Base-by-base conservation (phyloP, 1,140 invertebrate genomes). In the Colletes latitarsis region DNA sequence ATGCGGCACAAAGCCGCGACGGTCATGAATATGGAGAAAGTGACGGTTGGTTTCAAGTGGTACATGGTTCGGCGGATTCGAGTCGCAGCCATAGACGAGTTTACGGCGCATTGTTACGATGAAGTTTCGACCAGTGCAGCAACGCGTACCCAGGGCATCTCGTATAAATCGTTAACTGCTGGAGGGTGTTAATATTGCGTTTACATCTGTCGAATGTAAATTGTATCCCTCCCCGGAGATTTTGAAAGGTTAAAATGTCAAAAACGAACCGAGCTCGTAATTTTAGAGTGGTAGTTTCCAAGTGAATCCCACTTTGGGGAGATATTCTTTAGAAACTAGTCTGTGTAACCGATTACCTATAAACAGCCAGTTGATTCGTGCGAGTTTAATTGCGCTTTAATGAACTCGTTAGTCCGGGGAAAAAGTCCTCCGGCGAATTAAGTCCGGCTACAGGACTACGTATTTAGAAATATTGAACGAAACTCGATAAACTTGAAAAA, bases 301-400 rank as follows among this genome's bases (percentile, higher is more conserved):
- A 55, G 17, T 55, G 17, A 55, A 55, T 15, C 3, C 5, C 3
- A 55, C 15, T 15, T 17, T 49, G 10, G 49, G 10, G 10, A 30
- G 30, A 49, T 10, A 1, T 63, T 43, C 62, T 43, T 63, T 63
- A 30, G 19, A 30, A 60, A 30, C 30, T 60, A 4, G 8, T 60
- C 39, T 19, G 10, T 4, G 3, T 1, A 17, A 17, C n/a, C 60
- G 60, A 52, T 77, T 60, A 14, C 2, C 41, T 43, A 58, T 19
- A 46, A 58, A 76, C 10, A 69, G 49, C 17, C n/a, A 17, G n/a
- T 19, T 41, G 15, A 53, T 75, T 71, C 68, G 58, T 52, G 75
- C 52, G 64, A 85, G 83, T 78, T 86, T 86, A 84, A 85, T 85
- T 85, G 82, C 83, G 49, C 83, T 64, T 85, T 85, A 85, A 86